A percentile compares a stretch with the other conserved stretches of the same genome.
Conservation (phyloP, 2,888 invertebrate species). For the Tachina fera region DNA sequence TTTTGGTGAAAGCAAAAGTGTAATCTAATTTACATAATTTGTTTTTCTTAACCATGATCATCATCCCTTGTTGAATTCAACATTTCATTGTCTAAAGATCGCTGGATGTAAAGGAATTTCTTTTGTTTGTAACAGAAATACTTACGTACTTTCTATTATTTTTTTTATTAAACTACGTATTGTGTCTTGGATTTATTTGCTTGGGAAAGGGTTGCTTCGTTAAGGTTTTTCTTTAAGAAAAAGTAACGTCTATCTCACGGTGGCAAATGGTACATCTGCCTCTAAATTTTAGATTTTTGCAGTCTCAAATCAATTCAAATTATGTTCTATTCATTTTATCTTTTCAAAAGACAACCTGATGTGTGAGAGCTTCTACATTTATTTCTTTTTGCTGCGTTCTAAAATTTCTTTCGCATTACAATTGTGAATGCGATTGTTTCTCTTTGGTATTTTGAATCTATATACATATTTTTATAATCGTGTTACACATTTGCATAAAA, state of each 20-base stretch:
- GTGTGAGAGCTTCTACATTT: conserved; percentile 29
- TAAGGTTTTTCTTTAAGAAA: background rate
- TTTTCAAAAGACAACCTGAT: background rate
- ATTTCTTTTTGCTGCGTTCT: background rate
- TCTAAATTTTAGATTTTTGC: too few species aligned
- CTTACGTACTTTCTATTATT: conserved; percentile 30
- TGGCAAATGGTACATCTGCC: conserved; percentile 59
- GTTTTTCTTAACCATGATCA: conserved; percentile 22
- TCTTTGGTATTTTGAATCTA: conserved; percentile 48
- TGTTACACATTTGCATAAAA: conserved; percentile 73
- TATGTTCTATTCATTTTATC: conserved; percentile 32
- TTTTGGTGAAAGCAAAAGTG: conserved; percentile 21
- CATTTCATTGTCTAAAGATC: conserved; percentile 34
- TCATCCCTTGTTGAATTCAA: conserved; percentile 56
- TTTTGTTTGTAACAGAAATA: conserved; percentile 24
- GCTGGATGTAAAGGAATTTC: background rate
- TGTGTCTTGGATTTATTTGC: background rate
- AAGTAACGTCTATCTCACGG: conserved; percentile 50
- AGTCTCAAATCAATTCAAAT: conserved; percentile 62
- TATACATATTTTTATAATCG: conserved; percentile 42
- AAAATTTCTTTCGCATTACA: conserved; percentile 18
- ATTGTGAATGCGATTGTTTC: conserved; percentile 27
- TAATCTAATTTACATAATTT: conserved; percentile 74
- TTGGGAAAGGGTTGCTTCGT: conserved; percentile 58
- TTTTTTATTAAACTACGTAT: conserved; percentile 39